Base-by-base conservation (phyloP, 1,140 invertebrate species). In the Belonocnema kinseyi region DNA sequence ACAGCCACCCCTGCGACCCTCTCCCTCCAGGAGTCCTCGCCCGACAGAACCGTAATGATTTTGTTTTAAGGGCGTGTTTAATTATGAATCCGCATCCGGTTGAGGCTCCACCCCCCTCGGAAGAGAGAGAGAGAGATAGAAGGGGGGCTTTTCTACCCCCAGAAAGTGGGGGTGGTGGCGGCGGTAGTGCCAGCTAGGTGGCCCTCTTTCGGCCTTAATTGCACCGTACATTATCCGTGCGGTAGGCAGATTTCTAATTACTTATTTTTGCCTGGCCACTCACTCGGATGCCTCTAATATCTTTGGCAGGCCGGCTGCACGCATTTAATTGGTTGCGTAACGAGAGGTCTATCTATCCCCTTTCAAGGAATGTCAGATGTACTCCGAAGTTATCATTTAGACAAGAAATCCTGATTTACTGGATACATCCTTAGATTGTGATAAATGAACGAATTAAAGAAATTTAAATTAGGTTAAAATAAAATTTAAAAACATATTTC, bases 11-110 rank as follows among this genome's bases (percentile, higher is more conserved):
- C 79, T 80, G 10, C 13, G 77, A 78, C 78, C 79, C 79, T 82
- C 80, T 81, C 79, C 79, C 83, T 82, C 76, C 58, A 66, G 33
- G 1, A 66, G 21, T 66, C 76, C 77, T 82, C 81, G 74, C 80
- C 80, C 85, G 80, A 85, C 85, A 85, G 82, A 87, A 81, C 87
- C 87, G 90, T 89, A 90, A 91, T 92, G 91, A 92, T 92, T 92
- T 91, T 90, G 90, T 91, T 91, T 90, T 90, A 92, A 91, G 91
- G 91, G 91, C 91, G 90, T 91, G 91, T 91, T 92, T 92, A 91
- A 92, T 92, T 91, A 91, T 91, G 89, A 91, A 91, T 92, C 89
- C 89, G 89, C 88, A 89, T 89, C 89, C 87, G 87, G 87, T 80
- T 87, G 88, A 90, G 77, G 90, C 91, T 92, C 90, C 91, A 91